A percentile compares a stretch with the other conserved stretches of the same genome.
These are phyloP conservation scores for Butorides virescens DNA, from an alignment of 2,113 vertebrate species.

Conservation along the genomic window DNA sequence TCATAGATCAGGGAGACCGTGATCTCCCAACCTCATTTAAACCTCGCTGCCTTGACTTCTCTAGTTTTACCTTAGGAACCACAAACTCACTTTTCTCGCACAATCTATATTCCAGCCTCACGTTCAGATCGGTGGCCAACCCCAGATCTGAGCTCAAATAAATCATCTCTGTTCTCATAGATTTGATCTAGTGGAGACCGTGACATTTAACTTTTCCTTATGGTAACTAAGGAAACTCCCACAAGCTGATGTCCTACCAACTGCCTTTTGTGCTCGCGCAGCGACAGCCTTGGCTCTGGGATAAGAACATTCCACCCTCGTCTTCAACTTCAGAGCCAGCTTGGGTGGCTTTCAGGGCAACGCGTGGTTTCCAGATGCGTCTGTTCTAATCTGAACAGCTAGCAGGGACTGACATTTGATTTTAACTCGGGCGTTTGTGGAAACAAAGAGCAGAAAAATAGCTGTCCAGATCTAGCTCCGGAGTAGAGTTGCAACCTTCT, in stretches of 20 bases:
- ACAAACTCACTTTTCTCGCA: not conserved
- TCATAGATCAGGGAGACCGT: not conserved
- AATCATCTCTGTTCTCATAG: not conserved
- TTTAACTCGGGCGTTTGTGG: not conserved
- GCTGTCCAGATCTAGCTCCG: not conserved
- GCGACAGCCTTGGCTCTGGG: slow-evolving; percentile 9
- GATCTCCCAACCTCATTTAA: not conserved
- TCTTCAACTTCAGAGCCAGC: slow-evolving; percentile 40
- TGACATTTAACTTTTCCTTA: slow-evolving; percentile 56
- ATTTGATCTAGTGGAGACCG: slow-evolving; percentile 24
- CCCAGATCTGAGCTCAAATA: not conserved
- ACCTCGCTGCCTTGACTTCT: not conserved
- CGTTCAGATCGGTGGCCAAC: not conserved
- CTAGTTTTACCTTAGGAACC: not conserved
- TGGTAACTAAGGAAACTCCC: slow-evolving; percentile 56
- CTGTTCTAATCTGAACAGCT: not conserved
- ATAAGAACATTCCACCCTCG: slow-evolving; percentile 49
- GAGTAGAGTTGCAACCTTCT: not conserved
- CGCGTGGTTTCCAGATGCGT: slow-evolving; percentile 27
- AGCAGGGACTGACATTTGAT: not conserved
- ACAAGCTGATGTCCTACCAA: slow-evolving; percentile 60
- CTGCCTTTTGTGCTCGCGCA: slow-evolving; percentile 38
- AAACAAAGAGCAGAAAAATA: not conserved
- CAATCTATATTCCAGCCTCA: not conserved
- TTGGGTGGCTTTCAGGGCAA: slow-evolving; percentile 46